Evolutionary conservation across 1,140 invertebrate species (phyloP), one percentile per base, ranked within the genome.

Genomic region (Leptinotarsa lineolata): DNA sequence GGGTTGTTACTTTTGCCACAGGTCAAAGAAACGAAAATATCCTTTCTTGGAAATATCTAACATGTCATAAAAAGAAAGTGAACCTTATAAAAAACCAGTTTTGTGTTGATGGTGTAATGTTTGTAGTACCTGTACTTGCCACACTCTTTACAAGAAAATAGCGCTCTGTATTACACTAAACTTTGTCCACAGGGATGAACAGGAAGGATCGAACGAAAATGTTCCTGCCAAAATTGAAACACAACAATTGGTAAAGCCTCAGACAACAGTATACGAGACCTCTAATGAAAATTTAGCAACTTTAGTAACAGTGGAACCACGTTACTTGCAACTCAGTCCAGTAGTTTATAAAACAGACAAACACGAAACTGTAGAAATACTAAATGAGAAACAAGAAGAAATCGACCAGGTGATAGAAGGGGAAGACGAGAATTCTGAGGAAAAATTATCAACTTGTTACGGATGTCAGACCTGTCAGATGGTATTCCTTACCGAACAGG

Each of bases 381-480:
- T 39, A 8, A 30, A 61, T 39, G 60, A 45, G 21, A 63, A 44
- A 44, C 24, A 39, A 30, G 44, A 60, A 3, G 12, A 39, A n/a
- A 39, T 44, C 18, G 24, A 61, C 3, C 12, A 66, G 24, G 61
- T 20, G 3, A 44, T 30, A 21, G 20, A 63, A 63, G 22, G 11
- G 12, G 64, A 66, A 39, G 64, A 66, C 8, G 39, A 66, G n/a
- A 30, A 73, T 20, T 18, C 45, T 16, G 21, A 64, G 69, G n/a
- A 58, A 11, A 61, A 73, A 15, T 21, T 15, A 67, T 20, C 30
- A 69, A 24, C 24, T 20, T 48, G 24, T 21, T 82, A 83, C 76
- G 71, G 76, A 4, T 86, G 85, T 73, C 70, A 72, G 15, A 78
- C 83, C 48, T 86, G 85, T 70, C 76, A 83, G 39, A 80, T 80